Base-by-base conservation (phyloP, 1,140 invertebrate genomes). In the Scaptomyza graminum region DNA sequence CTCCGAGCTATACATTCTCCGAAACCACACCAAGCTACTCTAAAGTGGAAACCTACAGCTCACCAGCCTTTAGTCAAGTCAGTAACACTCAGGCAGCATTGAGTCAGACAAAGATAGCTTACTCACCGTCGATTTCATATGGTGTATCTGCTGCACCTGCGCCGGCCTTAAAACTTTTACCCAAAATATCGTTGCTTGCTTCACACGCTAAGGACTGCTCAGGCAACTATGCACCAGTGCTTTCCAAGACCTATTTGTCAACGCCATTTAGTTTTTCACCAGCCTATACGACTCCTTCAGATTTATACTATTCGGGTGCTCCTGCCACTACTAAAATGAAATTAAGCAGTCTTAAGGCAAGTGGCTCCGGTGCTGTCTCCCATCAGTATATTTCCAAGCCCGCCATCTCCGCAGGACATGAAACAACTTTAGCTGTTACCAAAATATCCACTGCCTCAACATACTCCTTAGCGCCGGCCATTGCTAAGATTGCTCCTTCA, bases 11-110 rank as follows among this genome's bases (percentile, higher is more conserved):
- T 46, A 69, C 70, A 0, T 90, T 77, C 62, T 70, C 72, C 28
- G 84, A 90, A 72, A 63, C 85, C 13, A 88, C 79, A 15, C 90
- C 90, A 5, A 83, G 79, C 5, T 88, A 66, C 49, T 81, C 90
- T 6, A 91, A 91, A 62, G 72, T 88, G 39, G 79, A 87, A 18
- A 85, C 90, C 8, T 90, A 82, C 72, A 76, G 74, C 25, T 77
- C 85, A 4, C 85, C 89, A 0, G 82, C 63, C 15, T 79, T 77
- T 18, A 77, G 75, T 51, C 79, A 76, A 43, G 62, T 69, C 8
- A 34, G 31, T 34, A 34, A 34, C 8, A 34, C 1, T 0, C 69
- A 73, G n/a, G 44, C 72, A 7, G 66, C 63, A 1, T 61, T 81
- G 0, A 73, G 56, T 4, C 22, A 72, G 39, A 46, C 77, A 8